Base-by-base conservation (phyloP, 2,113 vertebrate species). In the Felis chaus region DNA sequence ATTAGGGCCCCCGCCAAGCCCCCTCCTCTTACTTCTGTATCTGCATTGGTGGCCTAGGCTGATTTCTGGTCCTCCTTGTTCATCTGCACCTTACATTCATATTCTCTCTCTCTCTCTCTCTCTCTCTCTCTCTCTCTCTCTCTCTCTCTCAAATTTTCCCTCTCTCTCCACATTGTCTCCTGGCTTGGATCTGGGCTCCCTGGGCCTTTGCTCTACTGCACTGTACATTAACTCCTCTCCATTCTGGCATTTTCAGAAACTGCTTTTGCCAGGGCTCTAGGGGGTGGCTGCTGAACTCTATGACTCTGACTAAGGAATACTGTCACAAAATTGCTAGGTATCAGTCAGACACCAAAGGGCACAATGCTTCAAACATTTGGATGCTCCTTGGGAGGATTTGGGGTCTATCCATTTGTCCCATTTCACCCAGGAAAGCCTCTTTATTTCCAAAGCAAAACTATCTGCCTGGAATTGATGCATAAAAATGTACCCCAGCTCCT, bases 231-330 rank as follows among this genome's bases (percentile, higher is more conserved):
- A 85, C 68, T 86, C 71, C 76, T 93, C 81, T 94, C 92, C 50
- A 14, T 74, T 86, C 90, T 98, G 96, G 97, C 97, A 91, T 95
- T 95, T 97, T 92, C 41, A 0, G 73, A 93, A 82, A 96, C 33
- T 50, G 68, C 23, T 63, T 94, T 80, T 98, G 97, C 97, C 96
- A 97, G 91, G 73, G 36, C 97, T 81, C 41, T 79, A 31, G 76
- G 93, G 87, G 96, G 92, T 82, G 88, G 66, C 88, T 97, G 74
- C 90, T 98, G 91, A 97, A 97, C 96, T 95, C 97, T 96, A 92
- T 11, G 53, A 93, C 95, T 94, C 94, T 93, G 76, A 92, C 88
- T 68, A 85, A 88, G 73, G 65, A 96, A 96, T 69, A 21, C 91
- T 82, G 45, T 68, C 80, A 65, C 71, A 89, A 71, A 96, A 96